phyloP scores from a whole-genome alignment of 92 coral and sea anemone species.

The Galaxea fascicularis region DNA sequence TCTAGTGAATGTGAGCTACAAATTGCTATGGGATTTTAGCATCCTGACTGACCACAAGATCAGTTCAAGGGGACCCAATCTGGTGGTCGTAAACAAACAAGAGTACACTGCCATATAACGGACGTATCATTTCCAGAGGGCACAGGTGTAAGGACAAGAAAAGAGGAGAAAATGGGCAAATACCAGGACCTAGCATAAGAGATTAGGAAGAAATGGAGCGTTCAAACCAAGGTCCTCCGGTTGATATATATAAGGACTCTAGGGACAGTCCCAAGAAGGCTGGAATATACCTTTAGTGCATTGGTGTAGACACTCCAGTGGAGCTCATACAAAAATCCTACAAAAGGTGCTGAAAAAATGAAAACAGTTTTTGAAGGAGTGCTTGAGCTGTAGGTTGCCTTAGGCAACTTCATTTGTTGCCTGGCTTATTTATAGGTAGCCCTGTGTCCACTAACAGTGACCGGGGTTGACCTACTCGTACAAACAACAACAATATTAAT shows the following conservation, averaged over 20 bases:
- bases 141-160: not conserved
- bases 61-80: not conserved
- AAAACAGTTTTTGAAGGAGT: no score
- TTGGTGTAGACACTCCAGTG: not conserved
- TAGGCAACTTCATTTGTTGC: no score
- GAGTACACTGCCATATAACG: not conserved
- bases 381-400: no score
- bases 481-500: no score
- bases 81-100: not conserved
- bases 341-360: no score
- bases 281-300: not conserved
- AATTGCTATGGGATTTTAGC: no score
- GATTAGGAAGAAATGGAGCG: not conserved
- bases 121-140: not conserved
- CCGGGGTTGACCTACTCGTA: no score
- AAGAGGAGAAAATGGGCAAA: not conserved
- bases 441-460: no score
- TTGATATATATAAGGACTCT: constrained; percentile 5
- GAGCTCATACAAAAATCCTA: no score
- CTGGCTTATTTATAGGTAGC: no score
- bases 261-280: constrained; percentile 4
- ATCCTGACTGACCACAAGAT: not conserved
- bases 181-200: not conserved
- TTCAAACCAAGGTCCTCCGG: not conserved
- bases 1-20: no score